Evolutionary conservation across 2,888 invertebrate species (phyloP), one percentile per base, ranked within the genome.

Genomic region (Cataglyphis rosenhaueri): DNA sequence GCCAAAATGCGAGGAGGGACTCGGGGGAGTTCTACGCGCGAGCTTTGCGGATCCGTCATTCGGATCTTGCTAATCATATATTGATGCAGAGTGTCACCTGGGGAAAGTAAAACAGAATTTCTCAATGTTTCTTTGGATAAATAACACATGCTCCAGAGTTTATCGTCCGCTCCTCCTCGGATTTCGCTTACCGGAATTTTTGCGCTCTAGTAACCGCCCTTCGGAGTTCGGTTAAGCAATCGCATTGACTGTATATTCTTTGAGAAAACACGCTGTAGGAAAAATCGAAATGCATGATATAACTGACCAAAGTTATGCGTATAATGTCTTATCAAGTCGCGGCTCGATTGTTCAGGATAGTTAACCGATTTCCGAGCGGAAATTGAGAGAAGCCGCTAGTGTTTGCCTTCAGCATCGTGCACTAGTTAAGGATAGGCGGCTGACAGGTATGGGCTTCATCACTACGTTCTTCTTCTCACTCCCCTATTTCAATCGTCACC

Each of bases 121-220:
- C 1, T 15, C 44, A 8, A 18, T 29, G 9, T 32, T 35, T 55
- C 21, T 6, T 0, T n/a, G 8, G 8, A 52, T 52, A 8, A 52
- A 52, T 52, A 52, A 52, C n/a, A 52, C n/a, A 1, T 15, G 52
- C n/a, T 48, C n/a, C 52, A n/a, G 48, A 48, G 18, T 48, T 18
- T 48, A 48, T 0, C n/a, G 18, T 18, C 18, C 44, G 4, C 18
- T 48, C 32, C 52, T 41, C 15, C 57, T 68, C 29, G 57, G 18
- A 44, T 70, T 65, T 32, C 29, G 25, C 78, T 79, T 59, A 79
- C 59, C 25, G 78, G 71, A 70, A 61, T 70, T 78, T 70, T 78
- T 78, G 59, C 48, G 59, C 71, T 59, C 78, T 25, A 59, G 25
- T 79, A 79, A 79, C 25, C 59, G 59, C 78, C 57, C 70, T 48